A percentile compares a stretch with the other conserved stretches of the same genome.
Conservation (phyloP, 2,888 invertebrate species). For the Hypercompe scribonia region DNA sequence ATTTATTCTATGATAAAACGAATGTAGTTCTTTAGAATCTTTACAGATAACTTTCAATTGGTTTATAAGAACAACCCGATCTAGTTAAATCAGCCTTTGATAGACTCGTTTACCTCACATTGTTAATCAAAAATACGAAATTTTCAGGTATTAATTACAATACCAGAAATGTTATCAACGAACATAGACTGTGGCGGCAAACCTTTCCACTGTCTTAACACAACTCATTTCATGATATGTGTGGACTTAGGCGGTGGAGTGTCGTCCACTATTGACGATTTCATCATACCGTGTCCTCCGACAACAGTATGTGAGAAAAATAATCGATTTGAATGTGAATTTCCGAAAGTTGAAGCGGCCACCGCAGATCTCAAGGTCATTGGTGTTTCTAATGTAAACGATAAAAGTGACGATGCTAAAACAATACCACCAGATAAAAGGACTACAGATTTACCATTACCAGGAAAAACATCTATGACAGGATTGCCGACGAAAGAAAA, state of each 20-base stretch:
- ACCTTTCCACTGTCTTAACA: conserved; percentile 79
- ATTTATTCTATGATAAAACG: neutral
- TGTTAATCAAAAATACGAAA: neutral
- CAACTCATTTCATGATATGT: conserved; percentile 83
- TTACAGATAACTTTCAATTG: neutral
- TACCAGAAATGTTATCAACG: conserved; percentile 58
- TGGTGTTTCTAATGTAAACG: conserved; percentile 31
- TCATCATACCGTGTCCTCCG: conserved; percentile 73
- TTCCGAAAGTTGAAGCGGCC: conserved; percentile 43
- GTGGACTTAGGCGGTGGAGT: conserved; percentile 78
- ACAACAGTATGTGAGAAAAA: conserved; percentile 67
- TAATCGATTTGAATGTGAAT: conserved; percentile 79
- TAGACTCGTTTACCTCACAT: neutral
- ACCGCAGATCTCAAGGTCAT: conserved; percentile 28
- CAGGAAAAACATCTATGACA: neutral
- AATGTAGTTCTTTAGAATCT: neutral
- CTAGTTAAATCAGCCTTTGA: neutral
- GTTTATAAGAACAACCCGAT: neutral
- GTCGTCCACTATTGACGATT: conserved; percentile 75
- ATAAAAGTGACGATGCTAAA: conserved; percentile 29
- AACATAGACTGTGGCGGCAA: conserved; percentile 79
- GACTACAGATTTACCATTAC: neutral
- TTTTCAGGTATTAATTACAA: conserved; percentile 45
- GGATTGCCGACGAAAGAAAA: neutral
- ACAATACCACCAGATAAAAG: conserved; percentile 15